phyloP scores from a whole-genome alignment of 2,113 vertebrate genomes.

The Isichthys henryi region DNA sequence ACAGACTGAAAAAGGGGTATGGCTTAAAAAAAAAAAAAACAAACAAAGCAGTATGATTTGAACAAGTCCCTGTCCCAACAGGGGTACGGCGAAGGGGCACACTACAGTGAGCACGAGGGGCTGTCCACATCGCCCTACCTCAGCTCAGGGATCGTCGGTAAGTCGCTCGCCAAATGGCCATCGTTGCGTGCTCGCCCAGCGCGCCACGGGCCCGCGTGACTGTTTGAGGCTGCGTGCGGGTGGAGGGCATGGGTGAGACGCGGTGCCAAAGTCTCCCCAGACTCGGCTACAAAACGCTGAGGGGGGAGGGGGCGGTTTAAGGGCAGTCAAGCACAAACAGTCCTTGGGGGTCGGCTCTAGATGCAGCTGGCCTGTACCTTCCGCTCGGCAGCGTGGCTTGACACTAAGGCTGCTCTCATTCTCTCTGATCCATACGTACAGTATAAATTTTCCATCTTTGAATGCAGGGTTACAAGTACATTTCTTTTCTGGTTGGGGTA shows the following conservation, averaged over 20 bases:
- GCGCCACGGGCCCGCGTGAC: not conserved
- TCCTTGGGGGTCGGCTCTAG: constrained; percentile 47
- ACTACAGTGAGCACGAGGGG: constrained; percentile 79
- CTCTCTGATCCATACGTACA: constrained; percentile 39
- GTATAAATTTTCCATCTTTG: constrained; percentile 43
- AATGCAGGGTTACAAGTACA: not conserved
- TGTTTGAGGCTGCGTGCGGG: not conserved
- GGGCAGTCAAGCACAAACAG: constrained; percentile 52
- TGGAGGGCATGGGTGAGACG: not conserved
- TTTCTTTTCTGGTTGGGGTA: not conserved
- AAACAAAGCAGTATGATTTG: not conserved
- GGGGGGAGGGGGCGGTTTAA: constrained; percentile 42
- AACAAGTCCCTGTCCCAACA: constrained; percentile 37
- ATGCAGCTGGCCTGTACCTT: constrained; percentile 45
- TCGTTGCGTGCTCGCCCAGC: not conserved
- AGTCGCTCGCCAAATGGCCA: constrained; percentile 35
- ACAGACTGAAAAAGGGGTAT: not conserved
- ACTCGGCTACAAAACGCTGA: constrained; percentile 15
- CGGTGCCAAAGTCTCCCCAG: not conserved
- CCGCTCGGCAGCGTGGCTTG: constrained; percentile 49
- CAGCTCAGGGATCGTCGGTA: constrained; percentile 81
- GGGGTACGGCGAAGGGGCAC: constrained; percentile 78
- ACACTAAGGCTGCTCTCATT: constrained; percentile 34
- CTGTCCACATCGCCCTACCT: constrained; percentile 79
- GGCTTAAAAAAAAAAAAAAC: not conserved